Percentiles rank a stretch among this genome's conserved stretches.
Evolutionary conservation across 2,888 invertebrate species (phyloP).

Genomic region (Tetragonisca angustula): DNA sequence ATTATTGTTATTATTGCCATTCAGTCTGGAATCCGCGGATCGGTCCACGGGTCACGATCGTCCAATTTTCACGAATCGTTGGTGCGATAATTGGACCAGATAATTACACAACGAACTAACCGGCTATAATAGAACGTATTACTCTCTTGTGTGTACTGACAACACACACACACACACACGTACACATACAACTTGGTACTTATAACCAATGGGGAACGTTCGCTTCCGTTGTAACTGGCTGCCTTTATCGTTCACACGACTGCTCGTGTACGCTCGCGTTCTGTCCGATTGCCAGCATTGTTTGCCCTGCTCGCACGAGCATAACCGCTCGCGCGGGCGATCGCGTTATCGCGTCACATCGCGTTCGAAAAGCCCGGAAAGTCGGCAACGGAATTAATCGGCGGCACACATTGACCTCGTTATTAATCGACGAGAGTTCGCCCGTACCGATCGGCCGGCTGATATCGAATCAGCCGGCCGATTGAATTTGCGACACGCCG

Average conservation of each 20-base stretch:
- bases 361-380: not conserved
- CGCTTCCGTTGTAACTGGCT: slow-evolving; percentile 49
- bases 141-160: not conserved
- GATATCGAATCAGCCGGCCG: slow-evolving; percentile 43
- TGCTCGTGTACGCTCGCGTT: slow-evolving; percentile 32
- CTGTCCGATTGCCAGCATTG: slow-evolving; percentile 63
- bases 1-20: slow-evolving; percentile 17
- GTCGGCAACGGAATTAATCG: slow-evolving; percentile 50
- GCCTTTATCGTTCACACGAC: slow-evolving; percentile 57
- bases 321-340: not conserved
- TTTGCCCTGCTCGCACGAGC: slow-evolving; percentile 39
- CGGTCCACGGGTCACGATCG: slow-evolving; percentile 21
- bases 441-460: slow-evolving; percentile 27
- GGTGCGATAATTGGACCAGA: slow-evolving; percentile 39
- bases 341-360: slow-evolving; percentile 26
- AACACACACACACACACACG: not conserved
- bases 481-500: slow-evolving; percentile 58
- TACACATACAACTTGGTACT: not conserved
- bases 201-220: slow-evolving; percentile 30
- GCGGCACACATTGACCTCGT: slow-evolving; percentile 40
- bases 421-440: slow-evolving; percentile 52
- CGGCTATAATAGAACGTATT: slow-evolving; percentile 21
- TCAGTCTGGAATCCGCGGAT: not conserved
- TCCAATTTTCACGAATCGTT: slow-evolving; percentile 18
- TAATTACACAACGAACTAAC: slow-evolving; percentile 38